phyloP scores from a whole-genome alignment of 2,888 invertebrate species.

The Ryuthela nishihirai region DNA sequence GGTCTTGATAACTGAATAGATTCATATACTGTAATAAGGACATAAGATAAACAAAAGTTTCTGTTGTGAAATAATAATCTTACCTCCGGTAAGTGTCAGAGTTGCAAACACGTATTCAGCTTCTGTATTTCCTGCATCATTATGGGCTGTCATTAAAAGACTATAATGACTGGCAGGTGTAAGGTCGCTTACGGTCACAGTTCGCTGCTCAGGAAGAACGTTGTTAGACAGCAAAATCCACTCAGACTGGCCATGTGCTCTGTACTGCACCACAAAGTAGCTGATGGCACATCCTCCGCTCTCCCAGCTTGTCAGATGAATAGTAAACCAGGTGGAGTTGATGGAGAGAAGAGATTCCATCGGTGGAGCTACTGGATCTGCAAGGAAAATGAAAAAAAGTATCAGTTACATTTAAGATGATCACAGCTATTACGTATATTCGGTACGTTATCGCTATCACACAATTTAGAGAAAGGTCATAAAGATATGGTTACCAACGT shows the following conservation, averaged over 20 bases:
- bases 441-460: too few species aligned
- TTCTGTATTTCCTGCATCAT: constrained; percentile 92
- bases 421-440: too few species aligned
- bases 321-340: constrained; percentile 85
- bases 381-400: constrained; percentile 14
- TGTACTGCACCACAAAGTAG: constrained; percentile 88
- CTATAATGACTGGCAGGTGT: constrained; percentile 94
- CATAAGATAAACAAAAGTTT: background rate
- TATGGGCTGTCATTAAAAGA: constrained; percentile 72
- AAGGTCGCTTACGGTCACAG: constrained; percentile 58
- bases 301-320: constrained; percentile 89
- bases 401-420: too few species aligned
- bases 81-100: constrained; percentile 89
- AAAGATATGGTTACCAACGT: too few species aligned
- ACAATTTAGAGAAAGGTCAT: too few species aligned
- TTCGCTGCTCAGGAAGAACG: constrained; percentile 63
- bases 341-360: constrained; percentile 87
- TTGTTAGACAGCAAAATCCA: constrained; percentile 94
- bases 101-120: constrained; percentile 95
- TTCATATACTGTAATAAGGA: too few species aligned
- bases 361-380: constrained; percentile 84
- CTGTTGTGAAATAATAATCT: constrained; percentile 48
- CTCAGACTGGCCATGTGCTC: constrained; percentile 54
- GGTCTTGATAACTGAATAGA: too few species aligned
- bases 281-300: constrained; percentile 94